Evolutionary conservation across 2,888 invertebrate genomes (phyloP), one percentile per base, ranked within the genome.

Genomic region (Choreutis nemorana): DNA sequence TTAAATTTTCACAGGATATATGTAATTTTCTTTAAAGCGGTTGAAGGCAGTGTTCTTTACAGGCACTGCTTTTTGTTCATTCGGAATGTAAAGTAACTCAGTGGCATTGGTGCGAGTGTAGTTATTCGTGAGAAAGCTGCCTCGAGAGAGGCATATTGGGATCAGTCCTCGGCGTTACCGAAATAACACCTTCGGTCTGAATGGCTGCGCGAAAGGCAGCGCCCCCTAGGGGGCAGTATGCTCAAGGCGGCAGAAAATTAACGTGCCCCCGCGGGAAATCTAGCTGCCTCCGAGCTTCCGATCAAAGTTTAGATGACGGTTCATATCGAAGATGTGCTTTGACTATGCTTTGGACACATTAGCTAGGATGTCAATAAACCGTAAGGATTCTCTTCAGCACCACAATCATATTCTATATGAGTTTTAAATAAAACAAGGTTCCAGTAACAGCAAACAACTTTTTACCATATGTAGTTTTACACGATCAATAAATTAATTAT

Each of bases 221-320:
- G 60, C 56, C 75, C 78, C 84, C 81, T 49, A 42, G 83, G 71
- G 85, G 73, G 83, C 81, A 83, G 78, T 86, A 84, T 84, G 85
- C 84, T 84, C 85, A 85, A 85, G 85, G 85, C 85, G 84, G 85
- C 85, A 85, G 85, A 86, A 86, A 86, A 86, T 86, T 85, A 85
- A 85, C 84, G 84, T 80, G 81, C 78, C 59, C 84, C 77, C 83
- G 46, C 50, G 84, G 83, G 84, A 84, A 84, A 84, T 84, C 82
- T 82, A 81, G 73, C 71, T 77, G 80, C 75, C 72, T 81, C 66
- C 67, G 71, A 62, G 72, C 59, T 68, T 59, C 55, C 55, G 39
- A 38, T 7, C n/a, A n/a, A n/a, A n/a, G n/a, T n/a, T 25, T 18
- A 18, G 20, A 8, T 18, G 8, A 7, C 8, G 8, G 6, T 18